These are phyloP conservation scores for Heliconius erato DNA, from an alignment of 2,888 invertebrate genomes.

Conservation along the genomic window DNA sequence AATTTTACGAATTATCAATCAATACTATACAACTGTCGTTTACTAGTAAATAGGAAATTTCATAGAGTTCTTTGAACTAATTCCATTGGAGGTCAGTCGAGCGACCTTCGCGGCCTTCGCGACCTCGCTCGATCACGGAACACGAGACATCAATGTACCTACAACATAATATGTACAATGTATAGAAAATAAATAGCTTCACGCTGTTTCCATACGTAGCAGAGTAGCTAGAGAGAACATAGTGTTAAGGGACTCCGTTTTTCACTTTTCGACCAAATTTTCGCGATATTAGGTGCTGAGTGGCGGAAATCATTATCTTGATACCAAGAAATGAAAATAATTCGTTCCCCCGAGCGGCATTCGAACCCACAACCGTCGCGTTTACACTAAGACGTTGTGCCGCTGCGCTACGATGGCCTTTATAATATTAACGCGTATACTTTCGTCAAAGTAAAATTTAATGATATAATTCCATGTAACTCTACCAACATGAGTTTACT, in stretches of 20 bases:
- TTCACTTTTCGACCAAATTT: too few relatives aligned
- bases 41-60: conserved; percentile 11
- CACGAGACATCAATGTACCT: not conserved
- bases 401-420: not conserved
- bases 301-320: not conserved
- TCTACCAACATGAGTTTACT: not conserved
- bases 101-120: conserved; percentile 20
- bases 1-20: not conserved
- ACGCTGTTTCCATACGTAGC: too few relatives aligned
- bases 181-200: too few relatives aligned
- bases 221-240: too few relatives aligned
- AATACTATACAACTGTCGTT: not conserved
- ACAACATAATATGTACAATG: too few relatives aligned
- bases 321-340: not conserved
- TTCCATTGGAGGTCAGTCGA: conserved; percentile 25
- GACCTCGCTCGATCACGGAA: conserved; percentile 9
- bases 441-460: not conserved
- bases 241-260: too few relatives aligned
- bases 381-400: not conserved
- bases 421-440: not conserved
- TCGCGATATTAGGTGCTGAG: too few relatives aligned
- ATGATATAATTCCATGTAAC: not conserved
- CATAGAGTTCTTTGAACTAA: conserved; percentile 41
- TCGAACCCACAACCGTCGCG: not conserved
- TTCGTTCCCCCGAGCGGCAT: not conserved